Percentiles rank a stretch among this genome's conserved stretches.
Evolutionary conservation across 2,888 invertebrate genomes (phyloP).

Genomic region (Latrodectus hesperus): DNA sequence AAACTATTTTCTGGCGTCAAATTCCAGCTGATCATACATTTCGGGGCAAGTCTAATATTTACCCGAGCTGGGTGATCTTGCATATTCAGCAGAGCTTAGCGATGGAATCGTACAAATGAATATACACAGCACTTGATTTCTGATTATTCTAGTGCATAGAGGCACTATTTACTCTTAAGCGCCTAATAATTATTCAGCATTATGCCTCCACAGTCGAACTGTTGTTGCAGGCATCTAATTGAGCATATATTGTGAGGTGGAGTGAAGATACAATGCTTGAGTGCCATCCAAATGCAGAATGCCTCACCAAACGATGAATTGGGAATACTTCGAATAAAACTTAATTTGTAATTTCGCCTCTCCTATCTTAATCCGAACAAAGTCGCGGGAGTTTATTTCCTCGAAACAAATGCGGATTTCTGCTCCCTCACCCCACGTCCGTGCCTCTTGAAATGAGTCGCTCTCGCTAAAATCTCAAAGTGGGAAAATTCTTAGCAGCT

Average conservation of each 20-base stretch:
- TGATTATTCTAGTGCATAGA: background rate
- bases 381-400: conserved; percentile 1
- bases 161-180: conserved; percentile 22
- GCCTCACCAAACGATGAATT: background rate
- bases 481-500: background rate
- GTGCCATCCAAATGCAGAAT: conserved; percentile 24
- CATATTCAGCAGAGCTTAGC: no score
- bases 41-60: no score
- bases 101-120: no score
- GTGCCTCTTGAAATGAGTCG: conserved; percentile 11
- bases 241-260: background rate
- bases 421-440: background rate
- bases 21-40: no score
- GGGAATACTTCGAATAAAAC: background rate
- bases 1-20: no score
- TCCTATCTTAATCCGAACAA: conserved; percentile 24
- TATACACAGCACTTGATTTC: conserved; percentile 11
- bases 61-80: no score
- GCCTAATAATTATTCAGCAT: conserved; percentile 44
- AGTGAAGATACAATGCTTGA: background rate
- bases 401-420: conserved; percentile 20
- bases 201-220: conserved; percentile 10
- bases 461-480: background rate
- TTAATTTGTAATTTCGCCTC: conserved; percentile 38
- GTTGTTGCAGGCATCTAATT: conserved; percentile 12